Conservation (phyloP, 2,113 vertebrate species). For the Centropus unirufus region DNA sequence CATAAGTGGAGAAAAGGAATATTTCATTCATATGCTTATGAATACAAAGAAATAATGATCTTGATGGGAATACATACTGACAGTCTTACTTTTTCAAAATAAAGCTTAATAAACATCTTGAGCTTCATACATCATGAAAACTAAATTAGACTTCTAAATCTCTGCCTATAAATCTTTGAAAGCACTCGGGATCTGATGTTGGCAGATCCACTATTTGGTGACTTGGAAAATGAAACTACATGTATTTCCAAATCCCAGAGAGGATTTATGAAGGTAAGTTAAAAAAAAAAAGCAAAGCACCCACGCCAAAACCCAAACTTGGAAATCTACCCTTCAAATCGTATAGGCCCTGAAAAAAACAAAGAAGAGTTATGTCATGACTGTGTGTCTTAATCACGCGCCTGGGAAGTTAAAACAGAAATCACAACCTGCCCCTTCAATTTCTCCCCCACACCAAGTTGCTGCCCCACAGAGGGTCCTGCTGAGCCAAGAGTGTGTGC, state of each 20-base stretch:
- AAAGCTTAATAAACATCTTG: slow-evolving; percentile 4
- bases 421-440: background rate
- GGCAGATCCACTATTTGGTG: background rate
- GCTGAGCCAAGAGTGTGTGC: background rate
- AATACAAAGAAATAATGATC: background rate
- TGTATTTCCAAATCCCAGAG: background rate
- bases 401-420: background rate
- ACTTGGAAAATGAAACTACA: background rate
- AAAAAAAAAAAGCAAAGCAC: background rate
- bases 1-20: background rate
- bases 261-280: background rate
- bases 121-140: background rate
- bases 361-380: background rate
- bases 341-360: background rate
- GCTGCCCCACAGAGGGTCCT: background rate
- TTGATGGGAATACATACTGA: background rate
- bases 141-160: background rate
- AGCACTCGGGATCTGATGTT: background rate
- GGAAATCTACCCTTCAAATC: background rate
- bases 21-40: background rate
- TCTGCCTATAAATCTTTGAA: background rate
- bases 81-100: background rate
- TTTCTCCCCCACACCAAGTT: background rate
- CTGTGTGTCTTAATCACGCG: background rate
- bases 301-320: background rate